Evolutionary conservation across 2,888 invertebrate species (phyloP).

Genomic region (Hoplodrina ambigua): DNA sequence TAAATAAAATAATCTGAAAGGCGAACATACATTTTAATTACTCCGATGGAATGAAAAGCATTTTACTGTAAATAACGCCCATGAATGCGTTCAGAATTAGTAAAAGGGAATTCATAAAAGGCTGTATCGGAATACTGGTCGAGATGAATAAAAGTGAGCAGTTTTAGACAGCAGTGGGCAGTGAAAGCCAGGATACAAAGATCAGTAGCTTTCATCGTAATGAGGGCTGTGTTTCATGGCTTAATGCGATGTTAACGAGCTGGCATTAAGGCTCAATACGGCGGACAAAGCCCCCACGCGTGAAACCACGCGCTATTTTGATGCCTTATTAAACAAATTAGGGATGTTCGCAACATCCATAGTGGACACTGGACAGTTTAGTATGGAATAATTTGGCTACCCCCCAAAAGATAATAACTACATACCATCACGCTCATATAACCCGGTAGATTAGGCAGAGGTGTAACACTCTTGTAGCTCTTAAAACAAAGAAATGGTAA

Average conservation of each 20-base stretch:
- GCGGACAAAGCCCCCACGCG: constrained; percentile 48
- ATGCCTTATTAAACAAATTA: constrained; percentile 58
- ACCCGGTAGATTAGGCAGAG: too few relatives aligned
- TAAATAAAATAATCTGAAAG: constrained; percentile 36
- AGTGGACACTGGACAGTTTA: constrained; percentile 9
- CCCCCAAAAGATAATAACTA: constrained; percentile 8
- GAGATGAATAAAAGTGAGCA: constrained; percentile 56
- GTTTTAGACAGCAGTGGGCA: constrained; percentile 40
- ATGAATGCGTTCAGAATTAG: constrained; percentile 48
- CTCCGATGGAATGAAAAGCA: constrained; percentile 45
- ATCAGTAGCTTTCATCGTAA: constrained; percentile 67
- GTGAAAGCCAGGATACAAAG: constrained; percentile 56
- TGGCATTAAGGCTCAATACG: constrained; percentile 64
- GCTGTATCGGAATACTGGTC: constrained; percentile 41
- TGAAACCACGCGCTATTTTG: constrained; percentile 59
- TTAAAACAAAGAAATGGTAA: too few relatives aligned
- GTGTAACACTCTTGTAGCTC: too few relatives aligned
- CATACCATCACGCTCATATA: background rate
- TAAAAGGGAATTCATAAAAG: constrained; percentile 45
- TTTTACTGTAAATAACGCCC: constrained; percentile 48
- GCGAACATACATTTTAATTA: constrained; percentile 48
- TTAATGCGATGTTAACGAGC: constrained; percentile 75
- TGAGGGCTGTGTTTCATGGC: constrained; percentile 65
- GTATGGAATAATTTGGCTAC: constrained; percentile 20
- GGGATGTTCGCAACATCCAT: constrained; percentile 30